Evolutionary conservation across 92 coral and sea anemone genomes (phyloP), one percentile per base, ranked within the genome.

Genomic region (Montipora capitata): DNA sequence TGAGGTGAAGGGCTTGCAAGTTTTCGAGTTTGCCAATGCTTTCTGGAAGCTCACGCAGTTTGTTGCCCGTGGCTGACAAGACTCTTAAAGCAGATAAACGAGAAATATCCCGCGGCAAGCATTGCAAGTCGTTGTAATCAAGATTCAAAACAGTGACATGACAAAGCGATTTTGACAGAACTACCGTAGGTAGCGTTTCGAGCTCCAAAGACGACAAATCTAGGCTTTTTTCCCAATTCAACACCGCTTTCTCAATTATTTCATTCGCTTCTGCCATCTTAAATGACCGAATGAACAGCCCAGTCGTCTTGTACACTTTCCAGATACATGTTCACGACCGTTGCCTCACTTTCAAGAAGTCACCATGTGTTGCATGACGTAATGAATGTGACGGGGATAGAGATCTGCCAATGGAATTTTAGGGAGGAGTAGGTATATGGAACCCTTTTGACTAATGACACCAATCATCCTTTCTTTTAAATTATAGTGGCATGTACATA

Each of bases 21-120:
- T 51, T 57, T 2, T 67, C 58, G 11, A 97, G 91, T 20, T 81
- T 62, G 15, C 87, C 48, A 40, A 95, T 6, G 4, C 93, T 72
- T 43, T 77, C 80, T 15, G 99, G 97, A 18, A 97, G 95, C 54
- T 70, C 64, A 44, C 38, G 64, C 42, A 97, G 79, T 77, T 81
- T 90, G 78, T 97, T 97, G 45, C 99, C 99, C 14, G 93, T 93
- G 13, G 90, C 91, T 42, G 96, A 94, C 12, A 97, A 78, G 58
- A 90, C 95, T 83, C 74, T 84, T 41, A 97, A 69, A n/a, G 89
- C 68, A 61, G 49, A 43, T 4, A 97, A 80, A 62, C 54, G 5
- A 67, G 92, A 91, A 58, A 93, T 77, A 5, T 91, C 94, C 10
- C 71, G 79, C 10, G 99, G 99, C 63, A 97, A 77, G 68, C 51